Evolutionary conservation across 1,140 invertebrate species (phyloP).

Genomic region (Muscidifurax raptorellus): DNA sequence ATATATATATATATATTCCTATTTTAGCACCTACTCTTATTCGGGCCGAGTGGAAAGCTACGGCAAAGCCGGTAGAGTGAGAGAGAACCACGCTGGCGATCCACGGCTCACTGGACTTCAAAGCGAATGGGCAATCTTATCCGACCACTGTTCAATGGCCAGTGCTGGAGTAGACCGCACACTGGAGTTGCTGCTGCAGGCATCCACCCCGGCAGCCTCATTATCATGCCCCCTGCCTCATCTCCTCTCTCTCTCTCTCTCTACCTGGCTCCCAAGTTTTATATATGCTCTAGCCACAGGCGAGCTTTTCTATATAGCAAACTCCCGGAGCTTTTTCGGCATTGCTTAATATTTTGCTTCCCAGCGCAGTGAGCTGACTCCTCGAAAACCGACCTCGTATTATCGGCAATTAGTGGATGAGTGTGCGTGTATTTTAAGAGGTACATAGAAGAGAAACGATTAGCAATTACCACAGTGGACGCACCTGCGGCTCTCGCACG

Average conservation of each 20-base stretch:
- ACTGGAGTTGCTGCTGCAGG: background rate
- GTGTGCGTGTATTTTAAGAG: no score
- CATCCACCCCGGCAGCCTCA: background rate
- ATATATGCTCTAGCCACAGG: background rate
- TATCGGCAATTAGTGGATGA: no score
- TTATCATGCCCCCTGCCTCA: background rate
- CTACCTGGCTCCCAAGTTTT: no score
- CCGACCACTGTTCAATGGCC: slow-evolving; percentile 55
- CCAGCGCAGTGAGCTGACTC: no score
- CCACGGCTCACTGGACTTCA: slow-evolving; percentile 57
- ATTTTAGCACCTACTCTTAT: slow-evolving; percentile 37
- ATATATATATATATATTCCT: slow-evolving; percentile 19
- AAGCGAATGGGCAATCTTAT: slow-evolving; percentile 60
- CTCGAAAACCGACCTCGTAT: no score
- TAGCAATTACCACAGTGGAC: no score
- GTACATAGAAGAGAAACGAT: no score
- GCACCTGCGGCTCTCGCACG: no score
- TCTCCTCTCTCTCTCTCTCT: background rate
- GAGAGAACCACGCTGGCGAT: background rate
- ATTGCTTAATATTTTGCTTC: no score
- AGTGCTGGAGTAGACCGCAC: slow-evolving; percentile 54
- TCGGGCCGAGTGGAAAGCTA: slow-evolving; percentile 2
- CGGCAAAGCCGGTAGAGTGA: background rate
- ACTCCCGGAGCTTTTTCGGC: background rate
- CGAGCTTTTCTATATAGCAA: background rate